These are phyloP conservation scores for Macropodus opercularis DNA, from an alignment of 2,797 vertebrate genomes.

Conservation along the genomic window DNA sequence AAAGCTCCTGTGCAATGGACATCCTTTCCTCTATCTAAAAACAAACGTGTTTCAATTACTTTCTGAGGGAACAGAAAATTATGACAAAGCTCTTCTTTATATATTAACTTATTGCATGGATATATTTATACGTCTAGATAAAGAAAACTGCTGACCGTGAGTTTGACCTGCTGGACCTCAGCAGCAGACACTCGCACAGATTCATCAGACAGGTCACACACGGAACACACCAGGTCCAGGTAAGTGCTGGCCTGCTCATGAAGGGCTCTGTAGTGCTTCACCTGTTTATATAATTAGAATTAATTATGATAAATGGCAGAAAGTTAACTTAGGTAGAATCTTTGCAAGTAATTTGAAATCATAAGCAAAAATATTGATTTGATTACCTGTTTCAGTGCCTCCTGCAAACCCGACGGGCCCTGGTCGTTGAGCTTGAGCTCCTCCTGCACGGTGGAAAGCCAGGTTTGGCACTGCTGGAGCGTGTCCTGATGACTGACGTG, in stretches of 20 bases:
- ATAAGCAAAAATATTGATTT: not conserved
- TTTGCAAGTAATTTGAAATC: not conserved
- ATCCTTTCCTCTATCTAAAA: conserved; percentile 92
- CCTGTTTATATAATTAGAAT: conserved; percentile 71
- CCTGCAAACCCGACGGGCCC: conserved; percentile 87
- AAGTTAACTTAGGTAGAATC: not conserved
- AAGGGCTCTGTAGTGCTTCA: conserved; percentile 92
- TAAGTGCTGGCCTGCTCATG: conserved; percentile 97
- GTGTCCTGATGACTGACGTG: conserved; percentile 94
- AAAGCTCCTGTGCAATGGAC: conserved; percentile 87
- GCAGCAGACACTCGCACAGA: conserved; percentile 89
- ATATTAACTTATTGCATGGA: too few species aligned
- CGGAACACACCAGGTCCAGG: conserved; percentile 94
- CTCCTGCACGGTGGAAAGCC: conserved; percentile 88
- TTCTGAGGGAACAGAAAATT: not conserved
- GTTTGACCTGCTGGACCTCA: conserved; percentile 91
- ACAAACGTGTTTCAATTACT: conserved; percentile 9
- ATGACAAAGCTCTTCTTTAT: too few species aligned
- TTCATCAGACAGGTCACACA: conserved; percentile 92
- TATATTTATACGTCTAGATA: too few species aligned
- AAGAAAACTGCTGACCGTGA: conserved; percentile 83
- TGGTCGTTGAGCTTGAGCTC: conserved; percentile 85
- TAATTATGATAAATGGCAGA: not conserved
- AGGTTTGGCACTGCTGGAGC: conserved; percentile 92
- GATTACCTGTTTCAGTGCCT: conserved; percentile 90